Evolutionary conservation across 2,113 vertebrate species (phyloP).

Genomic region (Potamarius usumacintae): DNA sequence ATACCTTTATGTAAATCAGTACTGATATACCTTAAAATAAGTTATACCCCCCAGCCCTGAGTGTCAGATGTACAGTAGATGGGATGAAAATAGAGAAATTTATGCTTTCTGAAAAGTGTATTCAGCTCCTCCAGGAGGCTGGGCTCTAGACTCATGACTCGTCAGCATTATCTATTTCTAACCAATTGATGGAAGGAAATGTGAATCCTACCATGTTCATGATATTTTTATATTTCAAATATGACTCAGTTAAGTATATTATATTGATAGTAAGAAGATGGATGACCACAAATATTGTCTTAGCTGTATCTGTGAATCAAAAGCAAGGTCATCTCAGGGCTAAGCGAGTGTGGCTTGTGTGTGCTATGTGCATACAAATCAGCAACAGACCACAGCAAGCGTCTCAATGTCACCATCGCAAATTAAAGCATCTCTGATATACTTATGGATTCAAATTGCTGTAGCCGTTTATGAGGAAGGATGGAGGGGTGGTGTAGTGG

Average conservation of each 20-base stretch:
- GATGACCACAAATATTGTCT: not conserved
- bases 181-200: not conserved
- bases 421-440: not conserved
- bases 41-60: not conserved
- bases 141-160: not conserved
- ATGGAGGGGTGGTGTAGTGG: too few species aligned
- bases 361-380: not conserved
- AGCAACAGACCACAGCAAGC: too few species aligned
- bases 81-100: constrained; percentile 25
- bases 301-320: constrained; percentile 28
- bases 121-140: constrained; percentile 22
- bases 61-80: not conserved
- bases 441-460: too few species aligned
- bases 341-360: not conserved
- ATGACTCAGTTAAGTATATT: not conserved
- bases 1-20: not conserved
- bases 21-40: not conserved
- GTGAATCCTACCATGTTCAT: not conserved
- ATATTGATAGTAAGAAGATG: not conserved
- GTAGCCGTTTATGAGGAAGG: not conserved
- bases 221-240: constrained; percentile 22
- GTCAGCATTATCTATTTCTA: constrained; percentile 16
- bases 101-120: constrained; percentile 42
- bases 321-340: not conserved
- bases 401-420: not conserved